phyloP scores from a whole-genome alignment of 1,140 invertebrate genomes.

The Calliphora vicina region DNA sequence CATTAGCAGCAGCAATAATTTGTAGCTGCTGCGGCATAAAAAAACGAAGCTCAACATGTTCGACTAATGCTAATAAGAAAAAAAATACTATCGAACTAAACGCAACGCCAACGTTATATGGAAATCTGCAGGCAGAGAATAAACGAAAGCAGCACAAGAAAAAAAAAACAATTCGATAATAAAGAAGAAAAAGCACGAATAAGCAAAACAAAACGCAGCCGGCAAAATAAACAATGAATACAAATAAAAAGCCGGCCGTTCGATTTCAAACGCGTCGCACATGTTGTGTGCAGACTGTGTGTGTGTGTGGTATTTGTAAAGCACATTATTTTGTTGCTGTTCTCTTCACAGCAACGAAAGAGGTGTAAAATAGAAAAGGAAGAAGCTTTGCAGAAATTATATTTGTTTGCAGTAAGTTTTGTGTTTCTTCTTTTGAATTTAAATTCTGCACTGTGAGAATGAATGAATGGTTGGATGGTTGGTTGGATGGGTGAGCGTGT shows the following conservation, averaged over 20 bases:
- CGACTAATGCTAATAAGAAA: neutral
- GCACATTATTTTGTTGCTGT: neutral
- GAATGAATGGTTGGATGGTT: no score
- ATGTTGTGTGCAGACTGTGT: neutral
- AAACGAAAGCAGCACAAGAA: neutral
- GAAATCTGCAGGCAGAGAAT: neutral
- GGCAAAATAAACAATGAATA: slow-evolving; percentile 35
- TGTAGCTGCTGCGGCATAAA: neutral
- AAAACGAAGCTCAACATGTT: slow-evolving; percentile 6
- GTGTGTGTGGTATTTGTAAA: neutral
- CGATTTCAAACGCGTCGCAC: neutral
- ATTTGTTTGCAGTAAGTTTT: neutral
- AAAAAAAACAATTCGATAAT: neutral
- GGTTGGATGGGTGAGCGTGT: neutral
- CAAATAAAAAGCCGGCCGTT: slow-evolving; percentile 33
- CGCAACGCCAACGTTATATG: neutral
- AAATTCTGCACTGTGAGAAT: neutral
- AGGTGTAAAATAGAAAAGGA: neutral
- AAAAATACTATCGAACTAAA: slow-evolving; percentile 21
- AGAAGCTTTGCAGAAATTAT: neutral
- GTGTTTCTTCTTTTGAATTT: neutral
- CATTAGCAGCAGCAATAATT: neutral
- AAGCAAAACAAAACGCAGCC: slow-evolving; percentile 34
- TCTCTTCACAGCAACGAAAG: neutral
- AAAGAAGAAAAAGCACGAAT: neutral